Evolutionary conservation across 2,797 vertebrate species (phyloP).

Genomic region (Arnoldichthys spilopterus): DNA sequence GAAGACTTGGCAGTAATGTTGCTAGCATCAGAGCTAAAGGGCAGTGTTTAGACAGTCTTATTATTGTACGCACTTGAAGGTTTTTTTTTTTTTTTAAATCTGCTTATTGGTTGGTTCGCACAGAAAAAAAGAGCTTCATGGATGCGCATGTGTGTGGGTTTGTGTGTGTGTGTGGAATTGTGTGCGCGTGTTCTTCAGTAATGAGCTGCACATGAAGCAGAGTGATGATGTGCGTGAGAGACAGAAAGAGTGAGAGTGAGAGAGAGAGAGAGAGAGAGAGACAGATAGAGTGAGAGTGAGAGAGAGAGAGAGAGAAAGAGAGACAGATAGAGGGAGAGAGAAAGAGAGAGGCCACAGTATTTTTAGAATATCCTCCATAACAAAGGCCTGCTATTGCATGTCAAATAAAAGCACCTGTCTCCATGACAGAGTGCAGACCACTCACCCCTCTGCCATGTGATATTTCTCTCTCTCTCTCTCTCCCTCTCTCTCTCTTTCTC

Average conservation of each 20-base stretch:
- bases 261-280: conserved; percentile 67
- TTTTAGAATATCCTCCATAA: conserved; percentile 79
- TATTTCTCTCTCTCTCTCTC: conserved; percentile 64
- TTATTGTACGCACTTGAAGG: neutral
- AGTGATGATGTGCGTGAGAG: conserved; percentile 72
- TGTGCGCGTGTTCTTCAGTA: conserved; percentile 58
- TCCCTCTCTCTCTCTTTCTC: conserved; percentile 49
- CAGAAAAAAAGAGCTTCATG: neutral
- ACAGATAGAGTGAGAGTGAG: too few species aligned
- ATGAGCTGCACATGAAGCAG: conserved; percentile 76
- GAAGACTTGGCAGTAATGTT: neutral
- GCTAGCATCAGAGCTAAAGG: neutral
- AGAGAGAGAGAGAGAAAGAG: conserved; percentile 65
- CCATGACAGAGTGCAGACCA: conserved; percentile 79
- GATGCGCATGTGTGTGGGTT: neutral
- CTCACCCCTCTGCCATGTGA: conserved; percentile 66
- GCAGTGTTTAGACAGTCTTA: neutral
- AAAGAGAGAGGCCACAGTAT: conserved; percentile 66
- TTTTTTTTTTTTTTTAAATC: neutral
- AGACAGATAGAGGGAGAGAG: conserved; percentile 67
- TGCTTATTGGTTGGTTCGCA: neutral
- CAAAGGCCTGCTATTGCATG: conserved; percentile 73
- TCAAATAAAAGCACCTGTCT: conserved; percentile 85
- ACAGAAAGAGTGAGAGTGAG: too few species aligned
- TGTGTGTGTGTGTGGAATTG: conserved; percentile 39